phyloP scores from a whole-genome alignment of 1,140 invertebrate species.

The Scaptodrosophila lebanonensis region DNA sequence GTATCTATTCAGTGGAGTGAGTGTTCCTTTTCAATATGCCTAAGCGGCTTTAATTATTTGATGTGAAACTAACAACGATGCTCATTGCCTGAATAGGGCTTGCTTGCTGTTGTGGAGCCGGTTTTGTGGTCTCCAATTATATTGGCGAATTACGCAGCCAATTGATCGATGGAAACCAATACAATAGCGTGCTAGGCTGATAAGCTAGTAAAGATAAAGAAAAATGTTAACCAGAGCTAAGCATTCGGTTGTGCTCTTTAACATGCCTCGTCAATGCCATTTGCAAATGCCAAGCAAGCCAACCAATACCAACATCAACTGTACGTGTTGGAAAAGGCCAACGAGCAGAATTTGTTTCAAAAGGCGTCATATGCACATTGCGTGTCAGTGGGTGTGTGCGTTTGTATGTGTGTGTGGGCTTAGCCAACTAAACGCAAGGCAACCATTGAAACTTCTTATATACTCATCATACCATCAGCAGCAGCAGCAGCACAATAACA shows the following conservation, averaged over 20 bases:
- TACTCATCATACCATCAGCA: constrained; percentile 21
- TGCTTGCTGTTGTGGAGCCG: no score
- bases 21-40: no score
- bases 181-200: constrained; percentile 22
- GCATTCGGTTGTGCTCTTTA: constrained; percentile 53
- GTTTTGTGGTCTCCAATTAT: constrained; percentile 11
- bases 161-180: constrained; percentile 43
- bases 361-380: constrained; percentile 52
- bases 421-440: no score
- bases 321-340: constrained; percentile 56
- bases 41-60: no score
- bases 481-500: constrained; percentile 16
- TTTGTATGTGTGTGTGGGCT: constrained; percentile 28
- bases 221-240: constrained; percentile 31
- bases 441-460: no score
- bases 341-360: constrained; percentile 61
- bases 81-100: no score
- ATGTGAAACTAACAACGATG: no score
- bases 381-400: constrained; percentile 16
- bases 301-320: no score
- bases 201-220: constrained; percentile 18
- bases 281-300: constrained; percentile 35
- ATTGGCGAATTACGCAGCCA: not conserved
- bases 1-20: no score
- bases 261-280: constrained; percentile 49